Evolutionary conservation across 2,888 invertebrate species (phyloP).

Genomic region (Drosophila melanocephala): DNA sequence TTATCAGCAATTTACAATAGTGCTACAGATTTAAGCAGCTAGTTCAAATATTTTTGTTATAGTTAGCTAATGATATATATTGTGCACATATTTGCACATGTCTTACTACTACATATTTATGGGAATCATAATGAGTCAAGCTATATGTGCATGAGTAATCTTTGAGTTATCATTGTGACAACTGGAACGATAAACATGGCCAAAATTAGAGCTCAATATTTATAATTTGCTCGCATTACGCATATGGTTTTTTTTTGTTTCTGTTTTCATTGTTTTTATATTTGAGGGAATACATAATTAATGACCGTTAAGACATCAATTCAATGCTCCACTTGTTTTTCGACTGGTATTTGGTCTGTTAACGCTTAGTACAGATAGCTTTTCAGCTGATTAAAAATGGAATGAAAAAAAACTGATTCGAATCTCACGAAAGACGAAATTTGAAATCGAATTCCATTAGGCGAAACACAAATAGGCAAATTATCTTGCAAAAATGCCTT

Average conservation of each 20-base stretch:
- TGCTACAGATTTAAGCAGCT: neutral
- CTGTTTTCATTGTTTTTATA: constrained; percentile 11
- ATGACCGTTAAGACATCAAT: neutral
- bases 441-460: constrained; percentile 15
- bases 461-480: constrained; percentile 20
- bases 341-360: constrained; percentile 23
- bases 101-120: neutral
- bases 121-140: neutral
- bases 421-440: neutral
- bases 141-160: neutral
- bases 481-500: constrained; percentile 11
- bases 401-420: neutral
- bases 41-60: neutral
- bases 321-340: neutral
- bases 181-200: constrained; percentile 28
- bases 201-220: constrained; percentile 30
- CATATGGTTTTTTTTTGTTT: neutral
- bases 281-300: neutral
- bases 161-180: constrained; percentile 24
- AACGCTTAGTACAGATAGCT: constrained; percentile 9
- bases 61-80: neutral
- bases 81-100: neutral
- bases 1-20: neutral
- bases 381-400: constrained; percentile 8
- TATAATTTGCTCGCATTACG: constrained; percentile 11